Percentiles rank a stretch among this genome's conserved stretches.
Evolutionary conservation across 2,113 vertebrate species (phyloP).

Genomic region (Pomatostomus ruficeps): DNA sequence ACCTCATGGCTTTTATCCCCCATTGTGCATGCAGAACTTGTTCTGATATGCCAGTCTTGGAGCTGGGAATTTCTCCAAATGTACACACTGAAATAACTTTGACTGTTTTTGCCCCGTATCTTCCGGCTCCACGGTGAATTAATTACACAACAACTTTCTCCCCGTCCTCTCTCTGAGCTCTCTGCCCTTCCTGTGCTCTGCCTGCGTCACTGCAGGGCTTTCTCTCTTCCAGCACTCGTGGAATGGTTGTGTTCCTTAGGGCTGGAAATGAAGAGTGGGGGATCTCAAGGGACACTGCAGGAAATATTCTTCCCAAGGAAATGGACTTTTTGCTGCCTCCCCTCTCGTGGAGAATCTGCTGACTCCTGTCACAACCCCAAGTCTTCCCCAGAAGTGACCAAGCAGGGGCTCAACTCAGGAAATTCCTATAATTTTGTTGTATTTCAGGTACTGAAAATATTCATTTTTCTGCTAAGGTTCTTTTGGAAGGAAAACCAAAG

Average conservation of each 20-base stretch:
- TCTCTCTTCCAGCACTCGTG: not conserved
- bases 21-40: not conserved
- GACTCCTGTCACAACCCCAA: not conserved
- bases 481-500: not conserved
- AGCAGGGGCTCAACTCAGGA: not conserved
- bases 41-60: not conserved
- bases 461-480: not conserved
- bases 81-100: not conserved
- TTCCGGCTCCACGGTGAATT: not conserved
- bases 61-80: not conserved
- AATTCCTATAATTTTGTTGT: not conserved
- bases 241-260: not conserved
- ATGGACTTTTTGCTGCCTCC: not conserved
- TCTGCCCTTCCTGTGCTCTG: not conserved
- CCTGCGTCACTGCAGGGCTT: not conserved
- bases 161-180: not conserved
- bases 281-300: not conserved
- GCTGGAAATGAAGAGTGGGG: not conserved
- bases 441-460: not conserved
- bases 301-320: not conserved
- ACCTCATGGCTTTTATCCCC: not conserved
- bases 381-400: not conserved
- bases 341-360: not conserved
- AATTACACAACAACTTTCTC: not conserved
- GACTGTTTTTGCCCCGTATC: not conserved